Base-by-base conservation (phyloP, 2,797 vertebrate genomes). In the Galaxias olidus region DNA sequence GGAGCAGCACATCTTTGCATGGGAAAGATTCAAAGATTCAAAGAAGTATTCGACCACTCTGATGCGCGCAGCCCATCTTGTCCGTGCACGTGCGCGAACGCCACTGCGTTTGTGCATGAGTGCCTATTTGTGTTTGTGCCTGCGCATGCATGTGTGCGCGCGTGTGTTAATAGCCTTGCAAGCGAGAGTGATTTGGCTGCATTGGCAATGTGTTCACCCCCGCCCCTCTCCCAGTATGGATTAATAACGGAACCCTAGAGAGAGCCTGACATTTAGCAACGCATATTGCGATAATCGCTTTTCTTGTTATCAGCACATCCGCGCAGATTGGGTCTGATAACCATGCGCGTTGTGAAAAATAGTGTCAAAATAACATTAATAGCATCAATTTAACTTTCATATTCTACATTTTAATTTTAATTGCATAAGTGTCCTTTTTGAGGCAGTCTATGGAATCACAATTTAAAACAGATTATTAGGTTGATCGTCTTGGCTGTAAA, bases 1-100 rank as follows among this genome's bases (percentile, higher is more conserved):
- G 92, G 89, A 89, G 91, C 88, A 89, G 88, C 88, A 90, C 66
- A 47, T 69, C 76, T 71, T 53, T 76, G 77, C 70, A 72, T 66
- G 59, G 68, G 72, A 50, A 79, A 73, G 62, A 30, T 30, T 3
- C 30, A 30, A 30, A 45, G 71, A 71, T 78, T 76, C 75, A 75
- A 63, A 84, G 83, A 77, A 83, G 82, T 78, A 63, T 2, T 30
- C 30, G 30, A 30, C 54, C 69, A 67, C 71, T 71, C 64, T 81
- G 84, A 84, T 86, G 84, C 78, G 17, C 9, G 10, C 59, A 88
- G 78, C 75, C 70, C 53, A 63, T 77, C 71, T n/a, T n/a, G 11
- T 11, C 30, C 13, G 49, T 3, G 30, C 30, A 30, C 30, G 30
- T 30, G 30, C 30, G 6, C 30, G 30, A 30, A 30, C 30, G 30